Evolutionary conservation across 2,113 vertebrate species (phyloP).

Genomic region (Bambusicola thoracicus): DNA sequence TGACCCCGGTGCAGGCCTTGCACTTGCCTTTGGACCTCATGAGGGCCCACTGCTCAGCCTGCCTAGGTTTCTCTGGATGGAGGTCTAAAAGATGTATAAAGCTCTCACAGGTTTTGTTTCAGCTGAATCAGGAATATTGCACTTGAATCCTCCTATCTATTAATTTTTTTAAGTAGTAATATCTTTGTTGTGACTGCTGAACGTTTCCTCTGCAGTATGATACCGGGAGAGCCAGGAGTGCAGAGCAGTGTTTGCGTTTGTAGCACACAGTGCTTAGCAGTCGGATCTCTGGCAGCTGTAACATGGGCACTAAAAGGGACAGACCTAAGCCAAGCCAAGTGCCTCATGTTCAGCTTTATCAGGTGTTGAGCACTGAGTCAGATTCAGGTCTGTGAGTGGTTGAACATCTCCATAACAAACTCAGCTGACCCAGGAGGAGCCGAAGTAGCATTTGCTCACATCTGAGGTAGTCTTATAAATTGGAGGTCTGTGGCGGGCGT

Average conservation of each 20-base stretch:
- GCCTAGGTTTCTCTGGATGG: no score
- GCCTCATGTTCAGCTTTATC: conserved; percentile 9
- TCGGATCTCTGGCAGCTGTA: conserved; percentile 8
- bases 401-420: conserved; percentile 8
- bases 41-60: no score
- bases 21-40: no score
- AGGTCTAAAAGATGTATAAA: neutral
- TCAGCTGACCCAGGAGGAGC: conserved; percentile 45
- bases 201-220: neutral
- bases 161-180: neutral
- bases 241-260: neutral
- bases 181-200: neutral
- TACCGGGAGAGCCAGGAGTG: neutral
- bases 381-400: conserved; percentile 32
- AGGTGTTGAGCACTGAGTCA: conserved; percentile 46
- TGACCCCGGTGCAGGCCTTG: no score
- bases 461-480: conserved; percentile 36
- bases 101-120: neutral
- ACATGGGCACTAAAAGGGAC: neutral
- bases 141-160: neutral
- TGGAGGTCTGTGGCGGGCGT: neutral
- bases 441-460: conserved; percentile 6
- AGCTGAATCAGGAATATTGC: neutral
- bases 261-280: neutral
- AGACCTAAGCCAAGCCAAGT: conserved; percentile 24